phyloP scores from a whole-genome alignment of 2,113 vertebrate species.

The Labeo catla region DNA sequence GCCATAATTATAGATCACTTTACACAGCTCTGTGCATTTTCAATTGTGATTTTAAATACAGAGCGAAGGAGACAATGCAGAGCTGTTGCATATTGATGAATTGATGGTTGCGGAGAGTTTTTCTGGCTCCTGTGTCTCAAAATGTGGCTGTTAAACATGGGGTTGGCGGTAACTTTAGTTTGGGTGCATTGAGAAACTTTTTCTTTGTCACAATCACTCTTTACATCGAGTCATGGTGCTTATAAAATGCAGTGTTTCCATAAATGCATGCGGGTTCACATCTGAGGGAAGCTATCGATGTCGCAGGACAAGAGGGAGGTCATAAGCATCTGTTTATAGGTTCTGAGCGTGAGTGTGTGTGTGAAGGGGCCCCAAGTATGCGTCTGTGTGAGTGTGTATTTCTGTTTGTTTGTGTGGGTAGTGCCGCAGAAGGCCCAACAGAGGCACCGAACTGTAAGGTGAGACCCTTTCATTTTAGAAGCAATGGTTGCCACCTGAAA shows the following conservation, averaged over 20 bases:
- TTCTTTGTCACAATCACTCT: not conserved
- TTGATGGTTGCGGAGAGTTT: not conserved
- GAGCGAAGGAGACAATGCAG: not conserved
- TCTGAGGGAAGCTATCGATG: conserved; percentile 12
- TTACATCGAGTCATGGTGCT: not conserved
- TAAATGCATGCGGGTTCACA: conserved; percentile 22
- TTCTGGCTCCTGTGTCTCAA: conserved; percentile 5
- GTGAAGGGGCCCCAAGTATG: conserved; percentile 49
- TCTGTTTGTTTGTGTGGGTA: conserved; percentile 50
- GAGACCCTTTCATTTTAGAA: conserved; percentile 53
- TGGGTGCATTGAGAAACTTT: not conserved
- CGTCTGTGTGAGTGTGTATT: conserved; percentile 43
- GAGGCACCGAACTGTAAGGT: conserved; percentile 47
- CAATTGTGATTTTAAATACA: conserved; percentile 15
- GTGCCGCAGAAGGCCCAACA: conserved; percentile 49
- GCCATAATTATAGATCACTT: not conserved
- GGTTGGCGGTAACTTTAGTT: conserved; percentile 1
- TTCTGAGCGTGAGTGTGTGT: conserved; percentile 33
- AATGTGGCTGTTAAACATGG: not conserved
- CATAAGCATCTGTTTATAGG: conserved; percentile 52
- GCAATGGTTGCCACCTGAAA: conserved; percentile 48
- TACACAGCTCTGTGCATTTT: not conserved
- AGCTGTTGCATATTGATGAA: conserved; percentile 1
- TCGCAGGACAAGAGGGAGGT: conserved; percentile 48
- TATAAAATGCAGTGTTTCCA: conserved; percentile 14